Base-by-base conservation (phyloP, 2,888 invertebrate genomes). In the Drosophila anceps region DNA sequence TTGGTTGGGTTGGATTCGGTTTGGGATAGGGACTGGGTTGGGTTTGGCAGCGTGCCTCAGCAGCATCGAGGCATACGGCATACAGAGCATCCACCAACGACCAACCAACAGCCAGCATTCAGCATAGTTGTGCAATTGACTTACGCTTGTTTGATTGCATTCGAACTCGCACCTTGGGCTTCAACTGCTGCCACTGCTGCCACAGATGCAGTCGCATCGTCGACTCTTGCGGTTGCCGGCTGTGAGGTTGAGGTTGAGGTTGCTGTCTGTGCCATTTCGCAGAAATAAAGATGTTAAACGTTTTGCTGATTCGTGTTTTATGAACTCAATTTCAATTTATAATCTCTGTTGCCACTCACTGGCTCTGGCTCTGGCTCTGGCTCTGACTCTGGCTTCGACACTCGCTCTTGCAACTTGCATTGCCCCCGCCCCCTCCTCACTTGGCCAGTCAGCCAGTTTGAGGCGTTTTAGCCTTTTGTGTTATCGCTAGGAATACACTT, bases 291-390 rank as follows among this genome's bases (percentile, higher is more conserved):
- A 91, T 91, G 90, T 91, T 91, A 91, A 91, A 90, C 89, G 89
- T 91, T 91, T 91, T 88, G 91, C 88, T 90, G 90, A 91, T 91
- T 91, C 91, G 91, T 91, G 91, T 91, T 91, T 91, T 91, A 91
- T 91, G 91, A 91, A 91, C 91, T 90, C 91, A 91, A 91, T 90
- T 91, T 91, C 91, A 91, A 91, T 91, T 91, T 90, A 88, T 90
- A 88, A 91, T 91, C 91, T 91, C 74, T 79, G 85, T 82, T 85
- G 88, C 90, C 88, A 90, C 88, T 88, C 88, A 90, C 75, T 82
- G 82, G 75, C 73, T 71, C 37, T 50, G 64, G 65, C 76, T 64
- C 50, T 61, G 69, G 44, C 44, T 55, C 75, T 82, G 79, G 68
- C 72, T 70, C 39, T 44, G 63, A 62, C 75, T 66, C 53, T 63